phyloP scores from a whole-genome alignment of 1,140 invertebrate genomes.

The Drosophila sp. region DNA sequence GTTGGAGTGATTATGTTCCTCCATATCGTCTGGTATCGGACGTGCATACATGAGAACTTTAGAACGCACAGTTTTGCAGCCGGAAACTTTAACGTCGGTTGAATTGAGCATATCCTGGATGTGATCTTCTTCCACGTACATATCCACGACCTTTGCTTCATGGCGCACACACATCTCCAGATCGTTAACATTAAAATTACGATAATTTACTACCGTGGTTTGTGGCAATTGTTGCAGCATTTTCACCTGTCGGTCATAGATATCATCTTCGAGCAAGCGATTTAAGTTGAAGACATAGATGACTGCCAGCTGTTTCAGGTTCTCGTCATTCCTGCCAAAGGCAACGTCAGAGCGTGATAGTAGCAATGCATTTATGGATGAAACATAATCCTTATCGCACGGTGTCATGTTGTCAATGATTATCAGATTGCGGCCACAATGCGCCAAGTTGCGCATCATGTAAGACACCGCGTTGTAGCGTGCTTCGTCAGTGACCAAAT shows the following conservation, averaged over 20 bases:
- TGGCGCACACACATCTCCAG: slow-evolving; percentile 48
- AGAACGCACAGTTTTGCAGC: slow-evolving; percentile 58
- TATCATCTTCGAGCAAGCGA: slow-evolving; percentile 14
- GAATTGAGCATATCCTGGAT: slow-evolving; percentile 34
- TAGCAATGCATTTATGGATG: slow-evolving; percentile 25
- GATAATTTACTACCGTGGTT: slow-evolving; percentile 41
- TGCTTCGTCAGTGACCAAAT: background rate
- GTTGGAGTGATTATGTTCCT: background rate
- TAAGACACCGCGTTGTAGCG: background rate
- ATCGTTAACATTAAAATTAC: slow-evolving; percentile 20
- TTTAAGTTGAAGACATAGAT: slow-evolving; percentile 59
- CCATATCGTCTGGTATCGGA: background rate
- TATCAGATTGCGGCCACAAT: slow-evolving; percentile 60
- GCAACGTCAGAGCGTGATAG: background rate
- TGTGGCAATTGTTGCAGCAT: background rate
- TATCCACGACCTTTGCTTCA: slow-evolving; percentile 11
- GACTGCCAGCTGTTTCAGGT: slow-evolving; percentile 39
- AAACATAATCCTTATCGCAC: slow-evolving; percentile 25
- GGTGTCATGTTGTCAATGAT: slow-evolving; percentile 58
- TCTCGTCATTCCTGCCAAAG: background rate
- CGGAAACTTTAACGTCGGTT: slow-evolving; percentile 27
- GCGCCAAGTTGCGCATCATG: slow-evolving; percentile 9
- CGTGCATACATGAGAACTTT: slow-evolving; percentile 55
- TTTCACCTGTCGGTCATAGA: slow-evolving; percentile 10
- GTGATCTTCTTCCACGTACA: slow-evolving; percentile 18